These are phyloP conservation scores for Capitella teleta DNA, from an alignment of 1,140 invertebrate species.

Conservation along the genomic window DNA sequence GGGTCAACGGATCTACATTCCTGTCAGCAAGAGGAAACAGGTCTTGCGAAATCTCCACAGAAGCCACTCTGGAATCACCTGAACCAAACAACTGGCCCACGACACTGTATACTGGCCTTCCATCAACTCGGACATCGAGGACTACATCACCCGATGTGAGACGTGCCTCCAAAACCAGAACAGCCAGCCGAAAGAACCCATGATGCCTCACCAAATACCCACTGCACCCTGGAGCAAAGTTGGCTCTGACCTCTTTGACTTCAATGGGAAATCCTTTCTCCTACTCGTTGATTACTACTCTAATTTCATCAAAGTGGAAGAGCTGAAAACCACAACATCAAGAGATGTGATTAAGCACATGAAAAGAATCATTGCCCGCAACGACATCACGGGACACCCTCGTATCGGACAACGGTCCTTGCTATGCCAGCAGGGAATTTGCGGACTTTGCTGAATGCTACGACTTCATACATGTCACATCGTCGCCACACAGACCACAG, in stretches of 20 bases:
- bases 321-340: conserved; percentile 8
- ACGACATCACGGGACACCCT: conserved; percentile 16
- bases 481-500: no score
- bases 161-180: background rate
- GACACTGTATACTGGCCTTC: conserved; percentile 18
- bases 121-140: conserved; percentile 15
- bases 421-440: no score
- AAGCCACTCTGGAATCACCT: no score
- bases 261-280: conserved; percentile 13
- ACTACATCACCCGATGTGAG: conserved; percentile 4
- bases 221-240: conserved; percentile 8
- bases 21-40: no score
- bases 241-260: conserved; percentile 9
- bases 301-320: conserved; percentile 12
- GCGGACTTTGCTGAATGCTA: no score
- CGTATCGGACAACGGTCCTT: conserved; percentile 18
- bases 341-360: conserved; percentile 13
- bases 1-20: no score
- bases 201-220: conserved; percentile 3
- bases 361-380: conserved; percentile 15
- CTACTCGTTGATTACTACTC: conserved; percentile 16
- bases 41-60: no score
- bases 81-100: conserved; percentile 12
- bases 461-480: no score
- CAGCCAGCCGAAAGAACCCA: conserved; percentile 3